Conservation (phyloP, 2,113 vertebrate species). For the Chunga burmeisteri region DNA sequence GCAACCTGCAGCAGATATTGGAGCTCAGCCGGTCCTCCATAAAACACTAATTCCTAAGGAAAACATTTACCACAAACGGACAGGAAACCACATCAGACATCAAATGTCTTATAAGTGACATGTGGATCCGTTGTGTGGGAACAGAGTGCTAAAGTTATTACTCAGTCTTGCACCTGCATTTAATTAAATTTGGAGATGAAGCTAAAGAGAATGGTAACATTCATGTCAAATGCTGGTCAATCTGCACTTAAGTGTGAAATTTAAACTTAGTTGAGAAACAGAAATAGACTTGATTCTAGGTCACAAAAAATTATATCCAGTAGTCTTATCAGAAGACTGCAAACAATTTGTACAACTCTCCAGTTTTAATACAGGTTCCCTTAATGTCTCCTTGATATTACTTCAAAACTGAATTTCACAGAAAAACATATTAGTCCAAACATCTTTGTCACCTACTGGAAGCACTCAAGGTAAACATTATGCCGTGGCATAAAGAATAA, state of each 20-base stretch:
- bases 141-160: not conserved
- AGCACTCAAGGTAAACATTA: not conserved
- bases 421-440: not conserved
- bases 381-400: not conserved
- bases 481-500: not conserved
- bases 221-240: not conserved
- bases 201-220: not conserved
- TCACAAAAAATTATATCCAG: not conserved
- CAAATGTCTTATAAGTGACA: not conserved
- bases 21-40: not conserved
- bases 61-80: slow-evolving; percentile 13
- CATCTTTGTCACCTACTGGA: not conserved
- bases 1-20: not conserved
- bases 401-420: not conserved
- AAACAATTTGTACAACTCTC: not conserved
- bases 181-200: not conserved
- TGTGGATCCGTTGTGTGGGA: not conserved
- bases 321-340: not conserved
- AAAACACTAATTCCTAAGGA: not conserved
- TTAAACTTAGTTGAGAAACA: not conserved
- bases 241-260: not conserved
- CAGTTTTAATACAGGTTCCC: not conserved
- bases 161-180: not conserved
- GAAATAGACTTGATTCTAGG: not conserved
- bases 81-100: not conserved